These are phyloP conservation scores for Prunella fulvescens DNA, from an alignment of 2,113 vertebrate genomes.

Conservation along the genomic window DNA sequence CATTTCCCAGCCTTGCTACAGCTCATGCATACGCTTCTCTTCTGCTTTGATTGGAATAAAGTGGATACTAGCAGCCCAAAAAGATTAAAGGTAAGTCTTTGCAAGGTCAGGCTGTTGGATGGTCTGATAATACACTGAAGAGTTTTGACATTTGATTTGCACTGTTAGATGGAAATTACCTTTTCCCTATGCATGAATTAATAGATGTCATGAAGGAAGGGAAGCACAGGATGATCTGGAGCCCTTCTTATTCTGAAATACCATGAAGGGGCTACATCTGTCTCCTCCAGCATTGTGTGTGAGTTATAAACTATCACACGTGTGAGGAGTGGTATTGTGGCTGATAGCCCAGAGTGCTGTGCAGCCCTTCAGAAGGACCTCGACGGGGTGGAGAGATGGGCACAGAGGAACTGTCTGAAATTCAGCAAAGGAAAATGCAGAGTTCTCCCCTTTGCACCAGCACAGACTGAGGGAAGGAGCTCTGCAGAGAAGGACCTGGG, in stretches of 20 bases:
- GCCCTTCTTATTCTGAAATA: not conserved
- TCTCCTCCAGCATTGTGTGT: not conserved
- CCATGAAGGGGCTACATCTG: not conserved
- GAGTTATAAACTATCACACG: not conserved
- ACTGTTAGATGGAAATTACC: not conserved
- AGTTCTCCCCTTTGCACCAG: not conserved
- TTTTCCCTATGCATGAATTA: not conserved
- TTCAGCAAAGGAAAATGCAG: not conserved
- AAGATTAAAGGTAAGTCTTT: not conserved
- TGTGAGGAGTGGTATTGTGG: not conserved
- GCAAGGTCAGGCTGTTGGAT: not conserved
- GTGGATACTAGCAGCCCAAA: not conserved
- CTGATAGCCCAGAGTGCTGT: not conserved
- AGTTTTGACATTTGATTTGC: not conserved
- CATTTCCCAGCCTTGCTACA: not conserved
- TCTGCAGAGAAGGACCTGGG: not conserved
- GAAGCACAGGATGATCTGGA: not conserved
- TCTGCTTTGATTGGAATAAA: not conserved
- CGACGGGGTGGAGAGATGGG: fast-evolving
- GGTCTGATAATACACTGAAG: not conserved
- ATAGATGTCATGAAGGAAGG: not conserved
- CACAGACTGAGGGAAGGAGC: not conserved
- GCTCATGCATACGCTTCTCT: not conserved
- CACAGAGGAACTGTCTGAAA: not conserved
- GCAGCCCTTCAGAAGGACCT: not conserved